A percentile compares a stretch with the other conserved stretches of the same genome.
These are phyloP conservation scores for Monochamus saltuarius DNA, from an alignment of 1,140 invertebrate genomes.

Conservation along the genomic window DNA sequence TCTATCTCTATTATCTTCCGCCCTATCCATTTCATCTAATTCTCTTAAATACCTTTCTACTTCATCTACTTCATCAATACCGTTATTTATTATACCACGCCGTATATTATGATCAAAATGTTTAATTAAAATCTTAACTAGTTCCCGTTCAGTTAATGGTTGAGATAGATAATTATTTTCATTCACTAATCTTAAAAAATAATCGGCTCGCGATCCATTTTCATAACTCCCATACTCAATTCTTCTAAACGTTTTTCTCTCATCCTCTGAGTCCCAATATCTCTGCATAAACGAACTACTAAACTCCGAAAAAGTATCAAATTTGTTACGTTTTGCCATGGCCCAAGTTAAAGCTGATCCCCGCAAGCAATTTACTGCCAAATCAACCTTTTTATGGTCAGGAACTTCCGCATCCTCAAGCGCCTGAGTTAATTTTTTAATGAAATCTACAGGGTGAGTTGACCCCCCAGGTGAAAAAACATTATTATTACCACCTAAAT, in stretches of 20 bases:
- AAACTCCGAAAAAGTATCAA: not conserved
- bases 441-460: too few relatives aligned
- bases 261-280: not conserved
- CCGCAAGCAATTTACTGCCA: too few relatives aligned
- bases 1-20: not conserved
- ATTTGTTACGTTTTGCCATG: not conserved
- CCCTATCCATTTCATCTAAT: not conserved
- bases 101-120: conserved; percentile 5
- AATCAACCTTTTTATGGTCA: too few relatives aligned
- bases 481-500: too few relatives aligned
- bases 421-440: too few relatives aligned
- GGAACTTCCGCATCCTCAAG: too few relatives aligned
- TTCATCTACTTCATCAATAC: conserved; percentile 5
- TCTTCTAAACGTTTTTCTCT: not conserved
- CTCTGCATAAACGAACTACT: not conserved
- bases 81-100: conserved; percentile 4
- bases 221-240: not conserved
- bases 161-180: too few relatives aligned
- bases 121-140: not conserved
- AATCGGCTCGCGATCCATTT: not conserved
- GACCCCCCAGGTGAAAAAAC: too few relatives aligned
- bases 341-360: not conserved
- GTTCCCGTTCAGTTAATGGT: too few relatives aligned
- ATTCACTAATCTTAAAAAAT: not conserved
- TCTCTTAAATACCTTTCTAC: conserved; percentile 2